Evolutionary conservation across 2,797 vertebrate species (phyloP), one percentile per base, ranked within the genome.

Genomic region (Scomberomorus guttatus): DNA sequence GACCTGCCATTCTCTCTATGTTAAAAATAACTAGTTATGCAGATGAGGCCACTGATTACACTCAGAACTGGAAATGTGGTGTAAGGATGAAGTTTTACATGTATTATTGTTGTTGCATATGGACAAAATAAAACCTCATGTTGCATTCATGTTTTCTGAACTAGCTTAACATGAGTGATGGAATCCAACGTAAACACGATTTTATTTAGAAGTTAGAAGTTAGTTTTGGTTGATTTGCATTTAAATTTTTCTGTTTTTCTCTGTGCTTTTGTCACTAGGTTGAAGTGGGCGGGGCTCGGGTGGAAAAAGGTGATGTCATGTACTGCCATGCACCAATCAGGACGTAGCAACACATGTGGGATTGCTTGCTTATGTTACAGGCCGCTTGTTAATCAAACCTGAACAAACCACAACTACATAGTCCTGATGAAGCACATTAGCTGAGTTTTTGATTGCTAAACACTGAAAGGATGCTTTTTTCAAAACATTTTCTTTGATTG

Each of bases 21-120:
- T 56, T 77, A 72, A 85, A 85, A 81, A 71, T 56, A 82, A 51
- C 14, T 59, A 75, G 55, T 67, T 66, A 60, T 55, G 46, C 42
- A 51, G 71, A 82, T 50, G 78, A 72, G 20, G 48, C 58, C 64
- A 37, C 69, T 77, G 67, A 86, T 70, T 78, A 64, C 44, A 81
- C 46, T 50, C 18, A 18, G 44, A 48, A 6, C 46, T 50, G 18
- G 9, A n/a, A 48, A 18, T 55, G 39, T 57, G 24, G 8, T 18
- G 25, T 4, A 13, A 34, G 27, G 1, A 32, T 46, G 7, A 37
- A 20, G 9, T 34, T 37, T 62, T 9, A 51, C 44, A 51, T 13
- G 5, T 44, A 6, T 37, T 50, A 9, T 32, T 58, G 5, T 14
- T 24, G 22, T 27, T 37, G 11, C 37, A 17, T 24, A 3, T 32